These are phyloP conservation scores for Amphimallon solstitiale DNA, from an alignment of 2,888 invertebrate species.

Conservation along the genomic window DNA sequence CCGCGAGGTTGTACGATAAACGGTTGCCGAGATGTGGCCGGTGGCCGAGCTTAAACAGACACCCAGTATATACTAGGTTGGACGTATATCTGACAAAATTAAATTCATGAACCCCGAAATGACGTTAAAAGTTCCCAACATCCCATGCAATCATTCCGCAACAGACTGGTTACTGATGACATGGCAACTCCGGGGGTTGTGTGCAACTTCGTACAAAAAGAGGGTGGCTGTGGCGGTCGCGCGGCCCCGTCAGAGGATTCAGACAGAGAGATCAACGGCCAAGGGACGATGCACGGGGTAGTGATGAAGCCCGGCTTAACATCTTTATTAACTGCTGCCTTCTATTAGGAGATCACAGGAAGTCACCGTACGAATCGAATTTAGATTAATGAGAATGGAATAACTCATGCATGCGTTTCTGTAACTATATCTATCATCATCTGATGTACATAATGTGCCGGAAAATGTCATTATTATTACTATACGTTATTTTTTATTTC, in stretches of 20 bases:
- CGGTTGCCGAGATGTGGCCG: too few species aligned
- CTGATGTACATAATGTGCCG: too few species aligned
- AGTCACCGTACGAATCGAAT: too few species aligned
- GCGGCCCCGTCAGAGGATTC: slow-evolving; percentile 36
- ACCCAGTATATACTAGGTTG: too few species aligned
- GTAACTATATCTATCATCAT: too few species aligned
- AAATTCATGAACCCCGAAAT: slow-evolving; percentile 7
- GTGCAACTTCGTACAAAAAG: slow-evolving; percentile 14
- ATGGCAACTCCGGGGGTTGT: slow-evolving; percentile 54
- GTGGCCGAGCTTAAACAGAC: too few species aligned
- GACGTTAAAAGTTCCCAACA: slow-evolving; percentile 28
- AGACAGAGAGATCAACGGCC: slow-evolving; percentile 39
- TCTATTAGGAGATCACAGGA: slow-evolving; percentile 31
- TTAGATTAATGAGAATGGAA: too few species aligned
- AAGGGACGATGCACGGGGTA: slow-evolving; percentile 49
- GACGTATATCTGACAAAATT: neutral
- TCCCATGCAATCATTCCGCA: slow-evolving; percentile 55
- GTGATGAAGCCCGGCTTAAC: slow-evolving; percentile 54
- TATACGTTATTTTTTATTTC: too few species aligned
- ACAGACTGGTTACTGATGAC: slow-evolving; percentile 56
- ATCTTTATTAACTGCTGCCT: slow-evolving; percentile 53
- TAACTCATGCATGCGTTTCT: too few species aligned
- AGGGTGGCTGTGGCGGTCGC: slow-evolving; percentile 19
- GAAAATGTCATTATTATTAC: too few species aligned
- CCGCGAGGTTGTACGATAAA: too few species aligned